Conservation (phyloP, 2,888 invertebrate species). For the Tyria jacobaeae region DNA sequence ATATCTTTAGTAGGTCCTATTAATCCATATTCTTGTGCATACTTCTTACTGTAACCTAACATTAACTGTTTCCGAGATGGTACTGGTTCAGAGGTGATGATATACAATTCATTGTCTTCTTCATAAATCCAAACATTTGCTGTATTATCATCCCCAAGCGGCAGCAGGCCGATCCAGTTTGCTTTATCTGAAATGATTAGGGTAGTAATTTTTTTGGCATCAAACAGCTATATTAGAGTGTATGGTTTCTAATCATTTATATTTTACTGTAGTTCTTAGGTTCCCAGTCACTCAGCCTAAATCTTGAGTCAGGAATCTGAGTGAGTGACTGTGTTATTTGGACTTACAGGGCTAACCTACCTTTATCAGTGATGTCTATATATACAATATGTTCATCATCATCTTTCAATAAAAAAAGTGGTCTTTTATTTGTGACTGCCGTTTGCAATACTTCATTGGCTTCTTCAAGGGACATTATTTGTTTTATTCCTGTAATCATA, state of each 20-base stretch:
- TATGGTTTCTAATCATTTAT: no score
- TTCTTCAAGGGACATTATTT: constrained; percentile 43
- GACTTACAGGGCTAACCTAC: constrained; percentile 51
- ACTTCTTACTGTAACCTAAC: constrained; percentile 67
- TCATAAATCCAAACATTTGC: constrained; percentile 73
- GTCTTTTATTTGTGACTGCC: constrained; percentile 43
- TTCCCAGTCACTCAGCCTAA: no score
- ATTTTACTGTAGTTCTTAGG: no score
- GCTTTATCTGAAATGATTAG: constrained; percentile 67
- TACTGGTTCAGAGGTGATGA: constrained; percentile 57
- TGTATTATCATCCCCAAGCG: constrained; percentile 58
- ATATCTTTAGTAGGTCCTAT: constrained; percentile 59
- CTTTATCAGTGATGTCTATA: constrained; percentile 67
- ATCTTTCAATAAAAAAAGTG: constrained; percentile 60
- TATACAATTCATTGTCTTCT: constrained; percentile 62
- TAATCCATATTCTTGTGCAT: constrained; percentile 57
- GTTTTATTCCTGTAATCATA: constrained; percentile 55
- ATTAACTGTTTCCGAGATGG: constrained; percentile 56
- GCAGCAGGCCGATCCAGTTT: constrained; percentile 70
- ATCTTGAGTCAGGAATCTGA: no score
- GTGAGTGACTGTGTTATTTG: no score
- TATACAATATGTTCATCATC: constrained; percentile 47
- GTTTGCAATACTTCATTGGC: constrained; percentile 46
- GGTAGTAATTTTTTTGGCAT: no score
- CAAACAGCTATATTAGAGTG: no score